These are phyloP conservation scores for Sebastes fasciatus DNA, from an alignment of 2,113 vertebrate genomes.

Conservation along the genomic window DNA sequence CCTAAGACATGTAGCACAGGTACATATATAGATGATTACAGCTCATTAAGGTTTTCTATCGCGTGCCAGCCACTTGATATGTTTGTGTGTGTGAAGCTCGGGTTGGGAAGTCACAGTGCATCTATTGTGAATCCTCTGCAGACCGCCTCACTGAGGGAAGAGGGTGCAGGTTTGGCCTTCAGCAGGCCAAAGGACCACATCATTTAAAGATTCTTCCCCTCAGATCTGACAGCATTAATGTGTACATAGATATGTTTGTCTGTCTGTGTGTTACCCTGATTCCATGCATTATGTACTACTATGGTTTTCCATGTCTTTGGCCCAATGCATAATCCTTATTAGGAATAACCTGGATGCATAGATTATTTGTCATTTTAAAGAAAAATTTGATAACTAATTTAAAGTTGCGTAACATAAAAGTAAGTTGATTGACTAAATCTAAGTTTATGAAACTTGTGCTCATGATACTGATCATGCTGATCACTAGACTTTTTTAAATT, in stretches of 20 bases:
- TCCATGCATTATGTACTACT: background rate
- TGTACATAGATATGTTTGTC: background rate
- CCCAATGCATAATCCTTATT: background rate
- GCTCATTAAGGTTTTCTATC: background rate
- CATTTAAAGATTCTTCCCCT: background rate
- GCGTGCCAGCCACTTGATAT: background rate
- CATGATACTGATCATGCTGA: background rate
- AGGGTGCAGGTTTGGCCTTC: background rate
- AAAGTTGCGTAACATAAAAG: background rate
- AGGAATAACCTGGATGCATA: background rate
- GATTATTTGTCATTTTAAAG: background rate
- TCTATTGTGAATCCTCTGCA: background rate
- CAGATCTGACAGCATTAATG: background rate
- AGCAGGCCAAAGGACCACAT: background rate
- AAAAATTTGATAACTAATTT: background rate
- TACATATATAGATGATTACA: background rate
- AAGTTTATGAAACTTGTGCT: background rate
- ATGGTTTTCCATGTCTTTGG: background rate
- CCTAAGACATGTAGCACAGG: background rate
- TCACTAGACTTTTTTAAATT: background rate
- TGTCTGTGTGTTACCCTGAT: background rate
- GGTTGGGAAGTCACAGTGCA: background rate
- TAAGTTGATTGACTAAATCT: background rate
- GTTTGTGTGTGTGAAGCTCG: background rate
- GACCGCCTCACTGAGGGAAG: no score